Evolutionary conservation across 2,113 vertebrate species (phyloP).

Genomic region (Chaetodon trifascialis): DNA sequence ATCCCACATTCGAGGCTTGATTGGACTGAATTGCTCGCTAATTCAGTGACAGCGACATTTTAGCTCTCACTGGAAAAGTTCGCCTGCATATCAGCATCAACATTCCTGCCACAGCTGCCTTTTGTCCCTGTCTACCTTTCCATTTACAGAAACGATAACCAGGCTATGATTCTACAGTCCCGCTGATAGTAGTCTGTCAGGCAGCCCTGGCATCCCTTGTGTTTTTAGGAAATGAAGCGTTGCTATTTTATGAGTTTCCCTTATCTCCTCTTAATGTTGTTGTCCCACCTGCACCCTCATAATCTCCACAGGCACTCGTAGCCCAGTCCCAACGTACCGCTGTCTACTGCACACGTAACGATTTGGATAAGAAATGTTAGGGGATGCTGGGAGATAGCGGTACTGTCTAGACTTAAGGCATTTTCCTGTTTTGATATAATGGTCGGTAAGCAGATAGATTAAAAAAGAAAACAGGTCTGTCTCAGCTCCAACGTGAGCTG

Average conservation of each 20-base stretch:
- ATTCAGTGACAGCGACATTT: background rate
- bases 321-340: slow-evolving; percentile 18
- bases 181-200: slow-evolving; percentile 58
- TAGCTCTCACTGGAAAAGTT: background rate
- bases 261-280: slow-evolving; percentile 78
- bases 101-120: slow-evolving; percentile 28
- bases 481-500: slow-evolving; percentile 11
- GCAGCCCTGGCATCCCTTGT: slow-evolving; percentile 49
- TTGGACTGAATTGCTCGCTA: background rate
- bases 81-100: slow-evolving; percentile 10
- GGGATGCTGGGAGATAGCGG: slow-evolving; percentile 52
- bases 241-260: slow-evolving; percentile 77
- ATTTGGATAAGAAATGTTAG: slow-evolving; percentile 70
- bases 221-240: slow-evolving; percentile 84
- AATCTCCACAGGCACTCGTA: slow-evolving; percentile 55
- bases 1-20: background rate
- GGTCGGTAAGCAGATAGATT: slow-evolving; percentile 45
- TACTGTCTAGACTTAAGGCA: slow-evolving; percentile 43
- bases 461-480: slow-evolving; percentile 26
- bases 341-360: slow-evolving; percentile 34
- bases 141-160: slow-evolving; percentile 57
- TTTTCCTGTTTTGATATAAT: slow-evolving; percentile 49
- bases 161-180: slow-evolving; percentile 26
- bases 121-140: slow-evolving; percentile 27
- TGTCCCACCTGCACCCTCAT: slow-evolving; percentile 59